Evolutionary conservation across 2,797 vertebrate species (phyloP), one percentile per base, ranked within the genome.

Genomic region (Arvicola amphibius): DNA sequence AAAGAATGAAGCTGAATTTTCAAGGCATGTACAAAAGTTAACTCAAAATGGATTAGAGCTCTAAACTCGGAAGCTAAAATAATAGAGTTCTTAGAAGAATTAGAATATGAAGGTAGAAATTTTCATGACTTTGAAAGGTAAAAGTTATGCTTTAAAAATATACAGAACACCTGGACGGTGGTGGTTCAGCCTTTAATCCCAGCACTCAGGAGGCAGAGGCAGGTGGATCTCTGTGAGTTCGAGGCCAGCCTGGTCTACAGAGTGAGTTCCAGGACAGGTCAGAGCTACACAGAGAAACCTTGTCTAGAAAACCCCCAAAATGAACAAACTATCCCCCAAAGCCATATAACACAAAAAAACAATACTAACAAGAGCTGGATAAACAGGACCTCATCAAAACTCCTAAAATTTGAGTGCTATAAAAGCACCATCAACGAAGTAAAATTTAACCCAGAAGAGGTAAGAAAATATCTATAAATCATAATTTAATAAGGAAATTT

Each of bases 71-170:
- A 48, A 74, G 48, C 16, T 79, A 88, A 88, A 89, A 79, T 32
- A 87, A 79, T 29, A 94, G 56, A 95, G 87, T n/a, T 87, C 63
- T 80, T 90, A 76, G 6, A 81, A 79, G 19, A 93, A 97, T 80
- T 48, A 67, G 61, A 86, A 73, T 1, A 92, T 7, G 32, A 67
- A 83, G 56, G 5, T 71, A 7, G 81, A 93, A 95, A 94, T 78
- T 27, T 91, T 78, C 67, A 43, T 94, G 83, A 80, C n/a, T 56
- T 2, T 93, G 34, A 95, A 78, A 88, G 46, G 51, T 56, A n/a
- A 94, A 96, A 96, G 51, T 78, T 40, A 85, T 34, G 61, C 21
- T 40, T 78, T 16, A 87, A 90, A 96, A 93, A 27, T 43, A 90
- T 16, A 95, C 43, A 17, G 32, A 92, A 88, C 12, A 93, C 3